Conservation (phyloP, 2,888 invertebrate genomes). For the Thalpophila matura region DNA sequence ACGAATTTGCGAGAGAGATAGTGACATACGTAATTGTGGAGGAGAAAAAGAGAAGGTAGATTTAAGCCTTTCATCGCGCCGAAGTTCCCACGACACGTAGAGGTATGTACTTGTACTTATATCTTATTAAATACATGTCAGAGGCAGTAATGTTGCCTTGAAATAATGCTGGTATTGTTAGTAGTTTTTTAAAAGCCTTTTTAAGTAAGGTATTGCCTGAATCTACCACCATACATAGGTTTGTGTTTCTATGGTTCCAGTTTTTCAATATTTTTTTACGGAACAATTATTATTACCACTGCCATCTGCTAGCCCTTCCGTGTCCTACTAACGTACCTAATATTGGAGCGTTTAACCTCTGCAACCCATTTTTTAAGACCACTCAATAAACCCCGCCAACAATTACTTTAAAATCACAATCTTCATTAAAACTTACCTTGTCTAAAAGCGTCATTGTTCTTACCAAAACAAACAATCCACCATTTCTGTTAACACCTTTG, state of each 20-base stretch:
- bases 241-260: too few relatives aligned
- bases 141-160: conserved; percentile 23
- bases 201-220: background rate
- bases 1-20: conserved; percentile 79
- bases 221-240: too few relatives aligned
- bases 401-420: background rate
- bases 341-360: too few relatives aligned
- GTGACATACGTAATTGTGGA: conserved; percentile 30
- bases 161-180: conserved; percentile 13
- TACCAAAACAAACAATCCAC: conserved; percentile 1
- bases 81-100: conserved; percentile 77
- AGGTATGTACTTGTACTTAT: conserved; percentile 20
- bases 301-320: too few relatives aligned
- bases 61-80: conserved; percentile 66
- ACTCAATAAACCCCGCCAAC: too few relatives aligned
- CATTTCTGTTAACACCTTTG: conserved; percentile 10
- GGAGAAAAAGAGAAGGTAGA: conserved; percentile 58
- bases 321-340: too few relatives aligned
- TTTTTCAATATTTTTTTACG: too few relatives aligned
- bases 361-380: too few relatives aligned
- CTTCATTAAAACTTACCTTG: background rate
- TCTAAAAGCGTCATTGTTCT: conserved; percentile 16
- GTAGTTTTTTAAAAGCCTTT: background rate
- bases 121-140: conserved; percentile 37
- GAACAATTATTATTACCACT: too few relatives aligned